Conservation (phyloP, 2,888 invertebrate species). For the Tachina grossa region DNA sequence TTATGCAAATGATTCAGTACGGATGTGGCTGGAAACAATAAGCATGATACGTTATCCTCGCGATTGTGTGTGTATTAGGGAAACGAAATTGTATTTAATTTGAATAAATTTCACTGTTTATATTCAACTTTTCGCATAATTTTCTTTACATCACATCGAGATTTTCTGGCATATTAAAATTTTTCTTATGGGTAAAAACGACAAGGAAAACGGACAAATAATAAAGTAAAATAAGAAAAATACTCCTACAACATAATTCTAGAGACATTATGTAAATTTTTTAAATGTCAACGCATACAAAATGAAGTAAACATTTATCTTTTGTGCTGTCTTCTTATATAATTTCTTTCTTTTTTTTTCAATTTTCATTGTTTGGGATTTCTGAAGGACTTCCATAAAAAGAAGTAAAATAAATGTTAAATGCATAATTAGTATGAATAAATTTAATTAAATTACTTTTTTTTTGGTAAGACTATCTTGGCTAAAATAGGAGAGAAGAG, state of each 20-base stretch:
- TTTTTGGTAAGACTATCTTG: not conserved
- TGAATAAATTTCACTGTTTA: conserved; percentile 61
- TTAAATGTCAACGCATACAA: conserved; percentile 29
- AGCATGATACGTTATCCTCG: conserved; percentile 23
- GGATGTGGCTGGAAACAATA: no score
- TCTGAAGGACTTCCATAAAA: not conserved
- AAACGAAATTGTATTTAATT: conserved; percentile 65
- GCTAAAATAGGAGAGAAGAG: not conserved
- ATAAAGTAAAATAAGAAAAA: not conserved
- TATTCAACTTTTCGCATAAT: conserved; percentile 8
- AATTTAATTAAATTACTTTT: conserved; percentile 26
- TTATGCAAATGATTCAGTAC: no score
- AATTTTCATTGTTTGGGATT: not conserved
- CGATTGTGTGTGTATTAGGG: conserved; percentile 39
- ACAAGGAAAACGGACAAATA: not conserved
- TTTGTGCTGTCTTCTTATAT: not conserved
- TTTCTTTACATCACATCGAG: conserved; percentile 39
- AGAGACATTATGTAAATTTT: conserved; percentile 34
- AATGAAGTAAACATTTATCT: not conserved
- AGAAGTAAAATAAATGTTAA: not conserved
- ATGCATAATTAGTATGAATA: conserved; percentile 52
- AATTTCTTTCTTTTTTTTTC: not conserved
- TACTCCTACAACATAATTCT: not conserved
- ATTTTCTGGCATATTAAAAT: conserved; percentile 51
- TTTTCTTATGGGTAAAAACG: not conserved